Conservation (phyloP, 2,113 vertebrate genomes). For the Spea multiplicata region DNA sequence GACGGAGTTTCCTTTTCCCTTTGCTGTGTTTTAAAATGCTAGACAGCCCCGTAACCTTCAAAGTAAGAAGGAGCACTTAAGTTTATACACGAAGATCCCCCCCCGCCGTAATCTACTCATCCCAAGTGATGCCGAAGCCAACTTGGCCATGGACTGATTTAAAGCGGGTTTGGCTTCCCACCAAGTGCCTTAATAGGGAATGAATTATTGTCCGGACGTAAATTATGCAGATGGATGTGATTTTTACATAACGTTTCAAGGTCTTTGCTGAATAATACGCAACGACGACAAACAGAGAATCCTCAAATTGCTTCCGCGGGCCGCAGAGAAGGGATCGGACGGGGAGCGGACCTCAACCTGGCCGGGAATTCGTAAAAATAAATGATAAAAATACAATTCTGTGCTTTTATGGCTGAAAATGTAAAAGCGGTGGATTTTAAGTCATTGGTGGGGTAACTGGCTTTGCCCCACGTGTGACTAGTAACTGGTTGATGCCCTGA, state of each 20-base stretch:
- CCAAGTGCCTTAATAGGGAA: slow-evolving; percentile 40
- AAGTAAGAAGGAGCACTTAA: not conserved
- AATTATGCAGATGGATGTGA: slow-evolving; percentile 34
- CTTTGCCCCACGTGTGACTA: no score
- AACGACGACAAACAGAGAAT: slow-evolving; percentile 37
- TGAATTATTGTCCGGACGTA: slow-evolving; percentile 41
- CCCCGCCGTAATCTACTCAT: not conserved
- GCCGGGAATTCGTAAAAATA: no score
- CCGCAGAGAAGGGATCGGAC: not conserved
- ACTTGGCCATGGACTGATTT: slow-evolving; percentile 1
- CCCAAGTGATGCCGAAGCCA: not conserved
- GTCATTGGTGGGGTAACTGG: not conserved
- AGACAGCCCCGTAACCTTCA: slow-evolving; percentile 9
- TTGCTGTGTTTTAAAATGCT: not conserved
- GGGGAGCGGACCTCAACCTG: no score
- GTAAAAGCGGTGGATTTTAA: not conserved
- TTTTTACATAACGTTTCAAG: slow-evolving; percentile 40
- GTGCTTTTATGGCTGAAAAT: not conserved
- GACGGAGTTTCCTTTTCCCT: not conserved
- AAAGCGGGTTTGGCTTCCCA: slow-evolving; percentile 23
- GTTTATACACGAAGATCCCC: not conserved
- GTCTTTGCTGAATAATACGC: slow-evolving; percentile 41
- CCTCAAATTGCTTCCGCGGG: not conserved
- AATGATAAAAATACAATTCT: no score
- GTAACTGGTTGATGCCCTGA: no score